These are phyloP conservation scores for Poeciliopsis infans DNA, from an alignment of 2,797 vertebrate species.

Conservation along the genomic window DNA sequence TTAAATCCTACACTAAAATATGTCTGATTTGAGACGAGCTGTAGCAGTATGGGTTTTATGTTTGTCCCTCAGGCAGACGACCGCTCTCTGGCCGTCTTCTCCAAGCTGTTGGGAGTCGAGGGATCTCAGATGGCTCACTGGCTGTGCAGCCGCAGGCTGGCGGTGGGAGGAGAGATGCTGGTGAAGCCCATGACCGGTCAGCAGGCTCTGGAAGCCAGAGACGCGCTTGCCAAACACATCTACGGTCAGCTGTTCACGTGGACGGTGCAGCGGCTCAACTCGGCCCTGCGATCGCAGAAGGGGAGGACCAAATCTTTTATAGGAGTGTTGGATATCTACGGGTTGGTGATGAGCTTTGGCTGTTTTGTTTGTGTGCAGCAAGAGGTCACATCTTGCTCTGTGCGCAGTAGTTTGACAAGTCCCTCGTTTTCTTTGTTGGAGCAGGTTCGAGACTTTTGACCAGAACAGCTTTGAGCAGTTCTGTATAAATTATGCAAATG, in stretches of 20 bases:
- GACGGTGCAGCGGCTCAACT: slow-evolving; percentile 82
- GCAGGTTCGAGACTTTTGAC: slow-evolving; percentile 86
- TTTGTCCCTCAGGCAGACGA: slow-evolving; percentile 68
- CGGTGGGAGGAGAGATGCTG: slow-evolving; percentile 79
- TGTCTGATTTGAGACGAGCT: not conserved
- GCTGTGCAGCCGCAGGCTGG: slow-evolving; percentile 83
- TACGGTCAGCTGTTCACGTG: slow-evolving; percentile 82
- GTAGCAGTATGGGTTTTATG: not conserved
- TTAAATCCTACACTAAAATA: not conserved
- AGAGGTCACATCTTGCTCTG: not conserved
- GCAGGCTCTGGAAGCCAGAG: slow-evolving; percentile 74
- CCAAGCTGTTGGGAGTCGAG: slow-evolving; percentile 80
- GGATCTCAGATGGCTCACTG: slow-evolving; percentile 79
- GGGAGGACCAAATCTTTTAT: slow-evolving; percentile 69
- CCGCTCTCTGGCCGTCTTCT: slow-evolving; percentile 76
- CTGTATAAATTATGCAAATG: slow-evolving; percentile 87
- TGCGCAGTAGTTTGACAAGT: slow-evolving; percentile 6
- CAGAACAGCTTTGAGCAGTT: slow-evolving; percentile 89
- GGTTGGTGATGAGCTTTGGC: slow-evolving; percentile 62
- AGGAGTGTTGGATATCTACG: slow-evolving; percentile 84
- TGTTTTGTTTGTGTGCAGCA: not conserved
- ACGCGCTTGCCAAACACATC: slow-evolving; percentile 83
- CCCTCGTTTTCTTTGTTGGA: slow-evolving; percentile 4
- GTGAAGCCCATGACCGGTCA: slow-evolving; percentile 81
- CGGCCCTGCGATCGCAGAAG: slow-evolving; percentile 69